Evolutionary conservation across 1,140 invertebrate species (phyloP).

Genomic region (Patella vulgata): DNA sequence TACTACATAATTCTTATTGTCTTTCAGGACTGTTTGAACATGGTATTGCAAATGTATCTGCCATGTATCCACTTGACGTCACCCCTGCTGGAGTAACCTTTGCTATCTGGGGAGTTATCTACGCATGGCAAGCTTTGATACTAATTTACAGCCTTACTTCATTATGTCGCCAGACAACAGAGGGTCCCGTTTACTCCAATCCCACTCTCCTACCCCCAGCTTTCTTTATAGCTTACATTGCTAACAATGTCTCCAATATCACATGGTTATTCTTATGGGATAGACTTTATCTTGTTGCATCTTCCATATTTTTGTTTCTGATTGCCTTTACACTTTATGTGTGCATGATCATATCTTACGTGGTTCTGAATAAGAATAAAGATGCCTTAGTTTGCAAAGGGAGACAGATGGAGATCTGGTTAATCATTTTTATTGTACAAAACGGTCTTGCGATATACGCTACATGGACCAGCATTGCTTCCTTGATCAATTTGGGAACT

Average conservation of each 20-base stretch:
- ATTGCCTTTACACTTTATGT: constrained; percentile 51
- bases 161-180: constrained; percentile 40
- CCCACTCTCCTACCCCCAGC: constrained; percentile 40
- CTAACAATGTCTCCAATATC: constrained; percentile 47
- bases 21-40: constrained; percentile 40
- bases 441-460: constrained; percentile 61
- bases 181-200: constrained; percentile 35
- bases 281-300: constrained; percentile 37
- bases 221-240: constrained; percentile 40
- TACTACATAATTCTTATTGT: too few species aligned
- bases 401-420: constrained; percentile 46
- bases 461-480: constrained; percentile 58
- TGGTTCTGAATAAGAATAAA: constrained; percentile 20
- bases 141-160: constrained; percentile 48
- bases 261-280: constrained; percentile 59
- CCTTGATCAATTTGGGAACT: constrained; percentile 53
- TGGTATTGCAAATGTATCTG: constrained; percentile 39
- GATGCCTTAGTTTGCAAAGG: constrained; percentile 25
- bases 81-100: constrained; percentile 59
- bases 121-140: constrained; percentile 55
- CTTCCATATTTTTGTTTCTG: constrained; percentile 30
- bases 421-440: constrained; percentile 56
- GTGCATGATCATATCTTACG: constrained; percentile 42
- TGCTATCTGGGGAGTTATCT: constrained; percentile 60
- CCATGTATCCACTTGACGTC: constrained; percentile 43